Conservation (phyloP, 1,140 invertebrate species). For the Euwallacea similis region DNA sequence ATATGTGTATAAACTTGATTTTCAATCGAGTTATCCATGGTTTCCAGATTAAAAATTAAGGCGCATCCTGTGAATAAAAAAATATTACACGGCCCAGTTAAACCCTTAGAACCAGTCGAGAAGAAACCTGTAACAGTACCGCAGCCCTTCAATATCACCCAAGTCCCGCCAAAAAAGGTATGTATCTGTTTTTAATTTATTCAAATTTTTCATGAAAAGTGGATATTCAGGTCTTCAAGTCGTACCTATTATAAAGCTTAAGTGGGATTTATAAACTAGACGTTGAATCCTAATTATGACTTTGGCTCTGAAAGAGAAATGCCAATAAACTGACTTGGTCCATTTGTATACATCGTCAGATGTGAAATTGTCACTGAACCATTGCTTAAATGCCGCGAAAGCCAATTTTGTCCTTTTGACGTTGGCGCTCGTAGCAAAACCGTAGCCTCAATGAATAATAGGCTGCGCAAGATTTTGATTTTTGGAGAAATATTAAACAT, state of each 20-base stretch:
- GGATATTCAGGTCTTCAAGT: not conserved
- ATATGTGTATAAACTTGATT: not conserved
- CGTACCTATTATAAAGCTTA: not conserved
- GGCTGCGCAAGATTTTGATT: no score
- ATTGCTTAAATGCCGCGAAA: no score
- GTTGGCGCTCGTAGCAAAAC: no score
- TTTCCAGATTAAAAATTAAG: conserved; percentile 47
- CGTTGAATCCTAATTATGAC: no score
- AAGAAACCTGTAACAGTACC: conserved; percentile 42
- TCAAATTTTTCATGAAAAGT: not conserved
- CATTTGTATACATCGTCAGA: no score
- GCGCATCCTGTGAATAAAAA: conserved; percentile 48
- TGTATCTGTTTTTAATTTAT: not conserved
- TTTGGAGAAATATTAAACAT: no score
- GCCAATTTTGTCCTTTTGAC: no score
- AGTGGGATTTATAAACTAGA: not conserved
- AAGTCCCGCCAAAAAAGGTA: conserved; percentile 40
- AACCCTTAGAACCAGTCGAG: conserved; percentile 28
- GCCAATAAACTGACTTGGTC: no score
- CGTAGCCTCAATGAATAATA: no score
- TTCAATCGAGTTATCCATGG: not conserved
- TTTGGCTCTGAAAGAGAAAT: no score
- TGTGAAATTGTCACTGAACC: no score
- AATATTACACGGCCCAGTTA: conserved; percentile 44
- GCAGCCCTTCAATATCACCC: conserved; percentile 50